These are phyloP conservation scores for Dasypus novemcinctus DNA, from an alignment of 2,113 vertebrate genomes.

Conservation along the genomic window DNA sequence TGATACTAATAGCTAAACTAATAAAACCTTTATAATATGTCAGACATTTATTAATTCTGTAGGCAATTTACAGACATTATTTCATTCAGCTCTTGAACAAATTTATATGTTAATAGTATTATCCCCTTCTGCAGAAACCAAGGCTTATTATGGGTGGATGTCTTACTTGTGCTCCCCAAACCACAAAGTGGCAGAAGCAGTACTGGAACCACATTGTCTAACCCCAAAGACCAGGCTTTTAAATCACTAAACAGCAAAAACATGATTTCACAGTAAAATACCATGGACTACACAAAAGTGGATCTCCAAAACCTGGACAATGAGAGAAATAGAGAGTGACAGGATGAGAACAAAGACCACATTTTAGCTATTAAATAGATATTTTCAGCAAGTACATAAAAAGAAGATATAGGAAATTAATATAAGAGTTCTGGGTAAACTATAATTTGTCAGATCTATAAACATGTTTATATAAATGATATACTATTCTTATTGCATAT, in stretches of 20 bases:
- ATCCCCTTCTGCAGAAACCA: neutral
- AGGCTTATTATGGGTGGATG: neutral
- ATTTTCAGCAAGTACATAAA: neutral
- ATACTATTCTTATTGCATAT: neutral
- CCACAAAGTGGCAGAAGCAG: neutral
- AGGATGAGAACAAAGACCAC: neutral
- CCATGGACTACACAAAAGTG: neutral
- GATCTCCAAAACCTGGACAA: neutral
- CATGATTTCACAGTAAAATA: neutral
- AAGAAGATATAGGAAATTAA: neutral
- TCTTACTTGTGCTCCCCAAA: neutral
- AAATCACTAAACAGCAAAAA: neutral
- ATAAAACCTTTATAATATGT: neutral
- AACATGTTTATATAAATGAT: neutral
- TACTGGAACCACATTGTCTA: neutral
- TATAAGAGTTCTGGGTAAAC: neutral
- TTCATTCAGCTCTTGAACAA: neutral
- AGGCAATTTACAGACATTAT: neutral
- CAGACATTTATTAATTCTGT: neutral
- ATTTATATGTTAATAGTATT: neutral
- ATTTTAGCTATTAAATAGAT: neutral
- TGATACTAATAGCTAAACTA: neutral
- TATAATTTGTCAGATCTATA: neutral
- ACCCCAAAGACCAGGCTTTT: neutral
- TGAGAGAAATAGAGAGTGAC: neutral